Base-by-base conservation (phyloP, 2,888 invertebrate genomes). In the Drosophila mettleri region DNA sequence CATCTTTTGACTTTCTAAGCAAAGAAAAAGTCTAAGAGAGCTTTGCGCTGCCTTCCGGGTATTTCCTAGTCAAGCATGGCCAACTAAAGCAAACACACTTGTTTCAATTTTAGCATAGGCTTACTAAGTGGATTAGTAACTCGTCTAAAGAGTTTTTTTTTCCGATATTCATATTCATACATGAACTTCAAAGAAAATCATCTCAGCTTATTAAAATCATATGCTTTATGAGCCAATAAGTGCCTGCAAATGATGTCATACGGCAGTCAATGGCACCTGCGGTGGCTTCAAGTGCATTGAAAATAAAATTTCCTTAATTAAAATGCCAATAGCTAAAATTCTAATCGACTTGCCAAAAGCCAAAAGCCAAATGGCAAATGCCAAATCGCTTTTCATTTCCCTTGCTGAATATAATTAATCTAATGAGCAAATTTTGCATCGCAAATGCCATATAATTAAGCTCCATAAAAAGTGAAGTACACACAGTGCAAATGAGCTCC, bases 281-380 rank as follows among this genome's bases (percentile, higher is more conserved):
- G 27, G 36, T n/a, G n/a, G n/a, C n/a, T n/a, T n/a, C 33, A 22
- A 66, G 46, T 31, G 63, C 53, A 59, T 16, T 31, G 16, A n/a
- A 36, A 27, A 51, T 34, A 59, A 59, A 65, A 65, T 55, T 52
- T 31, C 24, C 57, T 63, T 69, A 71, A 84, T 86, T 70, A 61
- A 86, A 76, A 51, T 70, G 27, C 48, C 52, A 63, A 52, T 62
- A 46, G 59, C 27, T 27, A 2, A 24, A 27, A 27, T 2, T 27
- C 5, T 1, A 45, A 45, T 45, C 29, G 3, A 29, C 27, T 60
- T 18, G 2, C 7, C 29, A 16, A 27, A 12, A 8, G n/a, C 4
- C 27, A 16, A 27, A 27, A 16, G n/a, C n/a, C 8, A 3, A n/a
- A 0, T 24, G 24, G 12, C 27, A 29, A 45, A 31, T 31, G 31